A percentile compares a stretch with the other conserved stretches of the same genome.
Evolutionary conservation across 1,140 invertebrate species (phyloP).

Genomic region (Scaptomyza graminum): DNA sequence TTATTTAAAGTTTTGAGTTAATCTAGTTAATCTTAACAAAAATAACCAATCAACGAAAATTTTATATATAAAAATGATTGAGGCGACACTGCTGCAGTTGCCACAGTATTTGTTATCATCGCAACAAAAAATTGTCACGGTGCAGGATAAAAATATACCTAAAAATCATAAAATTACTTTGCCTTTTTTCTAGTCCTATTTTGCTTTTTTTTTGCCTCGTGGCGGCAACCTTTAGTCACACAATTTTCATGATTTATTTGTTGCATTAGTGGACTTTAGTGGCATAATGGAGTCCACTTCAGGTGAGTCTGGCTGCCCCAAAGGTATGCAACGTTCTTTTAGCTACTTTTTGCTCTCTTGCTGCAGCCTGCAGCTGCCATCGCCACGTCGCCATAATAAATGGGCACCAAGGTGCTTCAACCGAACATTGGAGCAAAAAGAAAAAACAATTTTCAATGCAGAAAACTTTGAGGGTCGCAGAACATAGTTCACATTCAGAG

Average conservation of each 20-base stretch:
- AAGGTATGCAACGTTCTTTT: conserved; percentile 47
- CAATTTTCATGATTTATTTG: conserved; percentile 64
- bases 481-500: not conserved
- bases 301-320: conserved; percentile 36
- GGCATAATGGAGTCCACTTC: conserved; percentile 37
- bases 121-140: too few relatives aligned
- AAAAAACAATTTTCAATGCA: conserved; percentile 55
- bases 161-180: not conserved
- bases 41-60: too few relatives aligned
- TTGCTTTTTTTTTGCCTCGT: conserved; percentile 6
- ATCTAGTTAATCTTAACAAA: too few relatives aligned
- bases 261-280: conserved; percentile 53
- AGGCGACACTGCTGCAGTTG: too few relatives aligned
- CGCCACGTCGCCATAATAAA: conserved; percentile 40
- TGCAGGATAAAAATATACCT: too few relatives aligned
- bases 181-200: not conserved
- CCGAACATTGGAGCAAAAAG: conserved; percentile 6
- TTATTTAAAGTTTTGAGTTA: too few relatives aligned
- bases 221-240: conserved; percentile 16
- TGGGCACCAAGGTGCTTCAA: conserved; percentile 18
- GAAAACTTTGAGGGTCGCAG: conserved; percentile 21
- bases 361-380: conserved; percentile 12
- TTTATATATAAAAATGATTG: too few relatives aligned
- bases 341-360: not conserved
- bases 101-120: too few relatives aligned